A percentile compares a stretch with the other conserved stretches of the same genome.
These are phyloP conservation scores for Pelosia muscerda DNA, from an alignment of 2,888 invertebrate genomes.

Conservation along the genomic window DNA sequence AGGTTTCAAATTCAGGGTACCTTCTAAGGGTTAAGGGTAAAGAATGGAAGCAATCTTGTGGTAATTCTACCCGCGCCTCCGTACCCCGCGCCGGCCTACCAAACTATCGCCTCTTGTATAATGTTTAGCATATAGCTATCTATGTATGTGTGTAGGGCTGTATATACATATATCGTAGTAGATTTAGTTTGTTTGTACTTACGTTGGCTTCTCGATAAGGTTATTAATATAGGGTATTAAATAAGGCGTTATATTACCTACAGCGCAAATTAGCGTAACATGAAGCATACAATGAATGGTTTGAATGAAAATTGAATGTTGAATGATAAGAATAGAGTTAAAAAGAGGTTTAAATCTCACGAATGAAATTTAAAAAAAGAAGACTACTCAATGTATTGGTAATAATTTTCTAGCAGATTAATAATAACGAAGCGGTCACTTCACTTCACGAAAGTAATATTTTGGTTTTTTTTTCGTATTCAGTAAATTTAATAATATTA, in stretches of 20 bases:
- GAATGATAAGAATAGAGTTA: too few relatives aligned
- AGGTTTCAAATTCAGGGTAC: constrained; percentile 55
- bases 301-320: not conserved
- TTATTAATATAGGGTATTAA: not conserved
- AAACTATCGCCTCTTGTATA: constrained; percentile 58
- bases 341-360: too few relatives aligned
- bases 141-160: constrained; percentile 14
- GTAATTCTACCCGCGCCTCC: constrained; percentile 67
- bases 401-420: too few relatives aligned
- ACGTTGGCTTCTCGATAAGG: not conserved
- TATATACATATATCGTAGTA: not conserved
- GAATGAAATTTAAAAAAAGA: too few relatives aligned
- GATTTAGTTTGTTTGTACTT: constrained; percentile 5
- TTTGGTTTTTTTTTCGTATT: too few relatives aligned
- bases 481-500: too few relatives aligned
- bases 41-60: constrained; percentile 81
- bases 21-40: constrained; percentile 65
- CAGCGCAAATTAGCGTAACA: not conserved
- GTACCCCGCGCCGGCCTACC: constrained; percentile 44
- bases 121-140: constrained; percentile 21
- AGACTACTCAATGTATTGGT: too few relatives aligned
- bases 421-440: too few relatives aligned
- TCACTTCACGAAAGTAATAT: too few relatives aligned
- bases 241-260: not conserved
- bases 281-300: not conserved